Conservation (phyloP, 2,888 invertebrate species). For the Chydorus sphaericus region DNA sequence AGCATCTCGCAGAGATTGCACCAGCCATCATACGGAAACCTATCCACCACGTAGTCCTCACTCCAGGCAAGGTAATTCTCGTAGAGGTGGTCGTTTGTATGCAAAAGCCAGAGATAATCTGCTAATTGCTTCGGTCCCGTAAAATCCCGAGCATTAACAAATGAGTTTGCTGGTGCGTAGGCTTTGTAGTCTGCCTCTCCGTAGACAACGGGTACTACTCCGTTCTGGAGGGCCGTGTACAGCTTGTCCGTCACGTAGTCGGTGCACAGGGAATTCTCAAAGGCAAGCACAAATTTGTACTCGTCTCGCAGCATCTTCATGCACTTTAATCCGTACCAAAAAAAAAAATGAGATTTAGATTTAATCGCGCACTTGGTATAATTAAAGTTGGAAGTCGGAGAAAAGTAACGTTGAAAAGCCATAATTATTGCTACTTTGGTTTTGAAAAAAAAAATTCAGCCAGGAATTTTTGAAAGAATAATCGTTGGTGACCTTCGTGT, state of each 20-base stretch:
- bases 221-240: constrained; percentile 18
- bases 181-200: constrained; percentile 55
- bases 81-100: constrained; percentile 74
- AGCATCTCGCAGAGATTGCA: constrained; percentile 76
- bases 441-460: too few relatives aligned
- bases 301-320: constrained; percentile 13
- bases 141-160: constrained; percentile 92
- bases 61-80: constrained; percentile 91
- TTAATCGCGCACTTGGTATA: too few relatives aligned
- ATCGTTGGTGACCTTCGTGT: too few relatives aligned
- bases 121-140: constrained; percentile 72
- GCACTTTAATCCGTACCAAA: too few relatives aligned
- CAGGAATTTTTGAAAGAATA: too few relatives aligned
- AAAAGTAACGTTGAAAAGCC: too few relatives aligned
- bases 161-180: constrained; percentile 76
- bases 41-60: constrained; percentile 27
- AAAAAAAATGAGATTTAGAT: too few relatives aligned
- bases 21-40: constrained; percentile 35
- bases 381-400: too few relatives aligned
- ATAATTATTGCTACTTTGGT: too few relatives aligned
- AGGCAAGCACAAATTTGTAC: constrained; percentile 21
- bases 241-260: constrained; percentile 24
- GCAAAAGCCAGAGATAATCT: constrained; percentile 65
- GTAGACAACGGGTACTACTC: constrained; percentile 21
- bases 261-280: constrained; percentile 22